Conservation (phyloP, 2,888 invertebrate species). For the Villa cingulata region DNA sequence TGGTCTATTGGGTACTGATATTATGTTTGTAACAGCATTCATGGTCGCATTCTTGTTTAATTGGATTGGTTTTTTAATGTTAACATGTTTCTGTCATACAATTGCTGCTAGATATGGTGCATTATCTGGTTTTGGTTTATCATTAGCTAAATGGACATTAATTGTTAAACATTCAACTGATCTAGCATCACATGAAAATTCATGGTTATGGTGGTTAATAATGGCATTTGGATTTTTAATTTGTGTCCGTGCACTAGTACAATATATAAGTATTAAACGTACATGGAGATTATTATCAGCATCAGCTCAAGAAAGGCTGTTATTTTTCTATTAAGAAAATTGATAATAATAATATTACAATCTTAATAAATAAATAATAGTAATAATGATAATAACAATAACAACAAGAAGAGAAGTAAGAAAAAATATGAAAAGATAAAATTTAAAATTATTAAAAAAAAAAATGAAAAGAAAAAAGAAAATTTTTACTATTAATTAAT, state of each 20-base stretch:
- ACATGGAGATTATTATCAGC: slow-evolving; percentile 78
- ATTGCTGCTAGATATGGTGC: slow-evolving; percentile 89
- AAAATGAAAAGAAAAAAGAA: too few species aligned
- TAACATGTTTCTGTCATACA: slow-evolving; percentile 89
- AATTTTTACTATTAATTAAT: too few species aligned
- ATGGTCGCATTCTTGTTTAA: slow-evolving; percentile 93
- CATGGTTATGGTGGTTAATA: slow-evolving; percentile 86
- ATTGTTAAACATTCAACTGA: slow-evolving; percentile 87
- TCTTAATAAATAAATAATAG: too few species aligned
- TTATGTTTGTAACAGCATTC: slow-evolving; percentile 87
- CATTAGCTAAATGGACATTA: slow-evolving; percentile 88
- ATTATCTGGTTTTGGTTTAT: slow-evolving; percentile 81
- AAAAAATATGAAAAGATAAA: too few species aligned
- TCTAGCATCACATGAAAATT: slow-evolving; percentile 72
- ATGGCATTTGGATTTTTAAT: slow-evolving; percentile 82
- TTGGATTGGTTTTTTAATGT: slow-evolving; percentile 82
- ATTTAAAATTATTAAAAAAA: too few species aligned
- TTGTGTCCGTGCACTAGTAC: slow-evolving; percentile 73
- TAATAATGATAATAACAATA: too few species aligned
- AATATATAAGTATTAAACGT: slow-evolving; percentile 77
- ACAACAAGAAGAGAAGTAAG: too few species aligned
- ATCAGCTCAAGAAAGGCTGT: slow-evolving; percentile 71
- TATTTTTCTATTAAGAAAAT: slow-evolving; percentile 63
- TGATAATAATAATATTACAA: too few species aligned
- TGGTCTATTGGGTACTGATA: slow-evolving; percentile 77